phyloP scores from a whole-genome alignment of 1,140 invertebrate genomes.

The Cydia splendana region DNA sequence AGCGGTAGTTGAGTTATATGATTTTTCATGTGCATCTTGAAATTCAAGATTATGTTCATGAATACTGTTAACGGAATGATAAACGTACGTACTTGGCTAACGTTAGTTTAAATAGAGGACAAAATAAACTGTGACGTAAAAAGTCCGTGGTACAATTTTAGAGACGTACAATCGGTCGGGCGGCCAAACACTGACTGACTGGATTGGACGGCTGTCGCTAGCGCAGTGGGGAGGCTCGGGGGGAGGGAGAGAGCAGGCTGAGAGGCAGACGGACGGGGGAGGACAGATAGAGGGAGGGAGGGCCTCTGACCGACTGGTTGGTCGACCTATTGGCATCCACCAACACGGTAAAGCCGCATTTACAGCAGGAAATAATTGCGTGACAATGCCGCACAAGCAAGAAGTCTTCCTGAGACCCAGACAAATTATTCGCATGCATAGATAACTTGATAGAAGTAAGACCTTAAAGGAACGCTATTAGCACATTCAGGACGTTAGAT shows the following conservation, averaged over 20 bases:
- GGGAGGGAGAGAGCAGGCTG: constrained; percentile 60
- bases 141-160: constrained; percentile 42
- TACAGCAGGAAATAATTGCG: constrained; percentile 30
- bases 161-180: constrained; percentile 46
- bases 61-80: constrained; percentile 41
- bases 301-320: constrained; percentile 76
- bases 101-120: constrained; percentile 53
- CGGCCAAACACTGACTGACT: constrained; percentile 70
- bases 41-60: constrained; percentile 34
- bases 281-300: constrained; percentile 72
- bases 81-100: constrained; percentile 56
- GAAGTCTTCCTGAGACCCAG: constrained; percentile 16
- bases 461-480: not conserved
- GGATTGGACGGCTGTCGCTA: constrained; percentile 35
- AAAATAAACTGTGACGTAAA: constrained; percentile 73
- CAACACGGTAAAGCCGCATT: constrained; percentile 28
- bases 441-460: not conserved
- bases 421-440: not conserved
- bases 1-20: constrained; percentile 64
- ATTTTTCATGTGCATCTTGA: constrained; percentile 42
- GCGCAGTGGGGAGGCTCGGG: constrained; percentile 54
- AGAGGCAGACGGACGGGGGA: constrained; percentile 46
- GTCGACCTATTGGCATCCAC: constrained; percentile 72
- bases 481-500: not conserved
- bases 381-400: not conserved